phyloP scores from a whole-genome alignment of 2,113 vertebrate genomes.

The Menidia beryllina region DNA sequence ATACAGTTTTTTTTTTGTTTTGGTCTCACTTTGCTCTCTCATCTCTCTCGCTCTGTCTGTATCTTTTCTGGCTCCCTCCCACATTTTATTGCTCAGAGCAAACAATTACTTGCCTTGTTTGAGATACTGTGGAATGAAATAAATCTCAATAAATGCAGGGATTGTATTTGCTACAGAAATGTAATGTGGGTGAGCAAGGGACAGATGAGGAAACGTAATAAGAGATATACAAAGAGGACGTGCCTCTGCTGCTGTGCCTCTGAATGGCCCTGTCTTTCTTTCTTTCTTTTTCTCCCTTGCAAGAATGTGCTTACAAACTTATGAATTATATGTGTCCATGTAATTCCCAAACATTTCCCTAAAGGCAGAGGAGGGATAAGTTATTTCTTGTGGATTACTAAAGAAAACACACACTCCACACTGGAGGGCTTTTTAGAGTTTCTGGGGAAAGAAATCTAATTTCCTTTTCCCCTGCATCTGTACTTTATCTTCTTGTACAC shows the following conservation, averaged over 20 bases:
- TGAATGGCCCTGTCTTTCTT: not conserved
- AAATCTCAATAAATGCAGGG: slow-evolving; percentile 54
- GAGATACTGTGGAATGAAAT: slow-evolving; percentile 59
- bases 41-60: slow-evolving; percentile 8
- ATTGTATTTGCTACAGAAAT: slow-evolving; percentile 37
- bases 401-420: slow-evolving; percentile 34
- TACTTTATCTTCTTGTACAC: not conserved
- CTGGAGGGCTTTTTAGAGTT: slow-evolving; percentile 30
- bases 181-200: slow-evolving; percentile 27
- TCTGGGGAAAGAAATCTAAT: not conserved
- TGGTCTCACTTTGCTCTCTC: slow-evolving; percentile 24
- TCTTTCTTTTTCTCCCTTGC: not conserved
- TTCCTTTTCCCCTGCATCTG: not conserved
- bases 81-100: slow-evolving; percentile 57
- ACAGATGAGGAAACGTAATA: slow-evolving; percentile 32
- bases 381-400: slow-evolving; percentile 35
- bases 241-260: slow-evolving; percentile 31
- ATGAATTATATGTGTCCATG: slow-evolving; percentile 22
- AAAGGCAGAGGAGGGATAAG: slow-evolving; percentile 11
- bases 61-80: slow-evolving; percentile 25
- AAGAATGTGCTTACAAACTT: not conserved
- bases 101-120: slow-evolving; percentile 69
- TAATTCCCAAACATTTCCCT: slow-evolving; percentile 10
- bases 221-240: slow-evolving; percentile 35
- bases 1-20: slow-evolving; percentile 2